Evolutionary conservation across 2,888 invertebrate genomes (phyloP).

Genomic region (Ectemnius continuus): DNA sequence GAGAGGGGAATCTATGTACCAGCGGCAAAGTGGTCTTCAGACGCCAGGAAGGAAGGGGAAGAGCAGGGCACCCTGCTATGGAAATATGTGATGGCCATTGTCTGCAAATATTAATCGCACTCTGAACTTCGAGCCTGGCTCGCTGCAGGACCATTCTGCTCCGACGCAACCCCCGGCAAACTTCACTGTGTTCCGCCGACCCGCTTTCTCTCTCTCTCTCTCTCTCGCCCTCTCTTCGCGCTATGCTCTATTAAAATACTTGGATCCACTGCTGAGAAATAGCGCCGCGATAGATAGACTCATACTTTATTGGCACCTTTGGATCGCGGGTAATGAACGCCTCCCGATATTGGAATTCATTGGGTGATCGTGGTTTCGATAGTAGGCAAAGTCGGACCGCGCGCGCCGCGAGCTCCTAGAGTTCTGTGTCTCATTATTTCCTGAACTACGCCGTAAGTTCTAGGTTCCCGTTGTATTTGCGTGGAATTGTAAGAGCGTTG

Average conservation of each 20-base stretch:
- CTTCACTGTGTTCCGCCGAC: not conserved
- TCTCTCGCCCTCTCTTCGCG: not conserved
- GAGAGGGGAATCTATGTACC: not conserved
- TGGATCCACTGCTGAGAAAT: not conserved
- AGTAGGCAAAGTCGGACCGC: too few species aligned
- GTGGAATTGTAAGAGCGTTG: not conserved
- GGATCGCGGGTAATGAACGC: not conserved
- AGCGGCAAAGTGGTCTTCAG: too few species aligned
- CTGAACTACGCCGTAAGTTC: too few species aligned
- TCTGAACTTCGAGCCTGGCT: constrained; percentile 58
- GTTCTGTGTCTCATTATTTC: too few species aligned
- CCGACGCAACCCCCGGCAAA: not conserved
- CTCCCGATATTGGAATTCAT: not conserved
- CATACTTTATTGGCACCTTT: not conserved
- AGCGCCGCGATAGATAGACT: not conserved
- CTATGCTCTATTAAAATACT: constrained; percentile 8
- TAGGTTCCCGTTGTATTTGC: not conserved
- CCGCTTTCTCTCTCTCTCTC: not conserved
- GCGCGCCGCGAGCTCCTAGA: too few species aligned
- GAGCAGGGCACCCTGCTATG: constrained; percentile 36
- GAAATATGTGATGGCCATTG: constrained; percentile 70
- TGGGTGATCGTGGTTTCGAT: not conserved
- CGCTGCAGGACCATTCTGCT: not conserved
- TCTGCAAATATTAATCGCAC: constrained; percentile 73
- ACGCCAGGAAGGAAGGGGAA: too few species aligned